phyloP scores from a whole-genome alignment of 2,888 invertebrate species.

The Tinea pellionella region DNA sequence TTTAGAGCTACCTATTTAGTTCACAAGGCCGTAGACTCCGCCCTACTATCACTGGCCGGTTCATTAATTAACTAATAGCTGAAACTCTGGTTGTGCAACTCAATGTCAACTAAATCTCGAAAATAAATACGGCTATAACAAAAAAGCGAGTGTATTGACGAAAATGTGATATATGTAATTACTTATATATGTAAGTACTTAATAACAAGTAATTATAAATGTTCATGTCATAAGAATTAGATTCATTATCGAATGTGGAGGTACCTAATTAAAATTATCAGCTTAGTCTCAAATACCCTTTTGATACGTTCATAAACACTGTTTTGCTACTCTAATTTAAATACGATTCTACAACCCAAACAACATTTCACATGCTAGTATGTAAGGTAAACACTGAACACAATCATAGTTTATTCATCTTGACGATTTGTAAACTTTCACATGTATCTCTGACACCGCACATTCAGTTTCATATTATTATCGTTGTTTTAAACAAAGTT shows the following conservation, averaged over 20 bases:
- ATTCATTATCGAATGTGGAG: neutral
- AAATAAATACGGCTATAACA: neutral
- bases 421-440: neutral
- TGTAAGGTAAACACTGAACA: slow-evolving; percentile 4
- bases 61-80: slow-evolving; percentile 12
- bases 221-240: too few relatives aligned
- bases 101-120: neutral
- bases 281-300: neutral
- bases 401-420: neutral
- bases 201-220: too few relatives aligned
- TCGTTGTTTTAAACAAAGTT: neutral
- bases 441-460: neutral
- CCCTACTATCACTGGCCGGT: slow-evolving; percentile 5
- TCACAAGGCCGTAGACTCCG: neutral
- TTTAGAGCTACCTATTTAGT: slow-evolving; percentile 6
- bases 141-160: neutral
- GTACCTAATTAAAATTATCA: neutral
- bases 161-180: neutral
- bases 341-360: neutral
- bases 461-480: neutral
- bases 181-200: too few relatives aligned
- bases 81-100: neutral
- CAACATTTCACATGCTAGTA: neutral
- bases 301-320: neutral
- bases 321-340: slow-evolving; percentile 5